Base-by-base conservation (phyloP, 2,888 invertebrate species). In the Drosophila putrida region DNA sequence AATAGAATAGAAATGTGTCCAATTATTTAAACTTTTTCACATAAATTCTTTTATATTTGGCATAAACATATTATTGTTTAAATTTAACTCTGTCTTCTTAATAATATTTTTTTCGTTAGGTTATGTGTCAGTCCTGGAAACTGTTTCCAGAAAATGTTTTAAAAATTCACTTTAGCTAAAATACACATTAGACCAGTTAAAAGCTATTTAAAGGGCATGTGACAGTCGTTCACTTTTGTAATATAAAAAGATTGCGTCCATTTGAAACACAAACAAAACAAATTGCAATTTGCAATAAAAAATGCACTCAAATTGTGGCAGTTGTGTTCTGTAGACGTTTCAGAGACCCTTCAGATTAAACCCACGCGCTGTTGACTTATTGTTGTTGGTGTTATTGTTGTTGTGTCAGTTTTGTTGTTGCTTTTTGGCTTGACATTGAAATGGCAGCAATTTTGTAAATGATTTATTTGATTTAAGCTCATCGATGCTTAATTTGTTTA, bases 301-400 rank as follows among this genome's bases (percentile, higher is more conserved):
- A 79, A 75, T 73, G 55, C 80, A 82, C 77, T 71, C 39, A 69
- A 69, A 76, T 73, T 76, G 71, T 73, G 65, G 54, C 71, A 72
- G 55, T 70, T 54, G 43, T 15, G 54, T 54, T 75, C 41, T 57
- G 43, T 50, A 38, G 69, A 43, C 38, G 60, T 33, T 31, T 41
- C 28, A 25, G 39, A 64, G 36, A 66, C 82, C 80, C 80, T 85
- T 81, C 55, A 51, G 64, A 51, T 51, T 70, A 43, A 66, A 65
- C 86, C 83, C 86, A 81, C 86, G 80, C 85, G 76, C 55, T 15
- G 51, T 39, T 38, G 35, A 15, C 38, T n/a, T 36, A 25, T 74
- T 64, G 57, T 66, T 62, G 51, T 57, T 72, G 65, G 80, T 71
- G 66, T 77, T 51, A 38, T 38, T 27, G 20, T 41, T 36, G 44